Percentiles rank a stretch among this genome's conserved stretches.
Conservation (phyloP, 2,888 invertebrate species). For the Idaea dimidiata region DNA sequence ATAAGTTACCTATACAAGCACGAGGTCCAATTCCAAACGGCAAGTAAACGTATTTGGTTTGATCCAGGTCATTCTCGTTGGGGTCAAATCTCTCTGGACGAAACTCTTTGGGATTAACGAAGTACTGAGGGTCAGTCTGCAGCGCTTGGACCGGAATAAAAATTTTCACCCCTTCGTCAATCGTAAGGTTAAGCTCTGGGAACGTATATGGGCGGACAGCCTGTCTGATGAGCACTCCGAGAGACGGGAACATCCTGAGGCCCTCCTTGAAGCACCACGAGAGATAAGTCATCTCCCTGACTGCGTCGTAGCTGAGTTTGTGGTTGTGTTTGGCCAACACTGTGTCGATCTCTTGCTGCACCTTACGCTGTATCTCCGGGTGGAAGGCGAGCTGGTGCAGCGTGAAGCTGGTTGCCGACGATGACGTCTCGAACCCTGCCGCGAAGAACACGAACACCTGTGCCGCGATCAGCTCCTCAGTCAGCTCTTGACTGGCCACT, state of each 20-base stretch:
- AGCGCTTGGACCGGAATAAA: constrained; percentile 45
- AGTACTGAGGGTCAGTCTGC: constrained; percentile 49
- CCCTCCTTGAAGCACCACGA: constrained; percentile 48
- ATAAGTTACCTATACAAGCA: constrained; percentile 48
- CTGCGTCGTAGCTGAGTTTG: constrained; percentile 45
- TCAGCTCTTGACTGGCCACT: constrained; percentile 34
- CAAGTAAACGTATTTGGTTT: constrained; percentile 41
- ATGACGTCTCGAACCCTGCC: constrained; percentile 53
- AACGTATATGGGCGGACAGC: constrained; percentile 43
- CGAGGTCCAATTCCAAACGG: constrained; percentile 53
- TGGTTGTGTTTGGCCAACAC: constrained; percentile 38
- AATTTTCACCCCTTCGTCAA: constrained; percentile 44
- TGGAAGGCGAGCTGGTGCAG: constrained; percentile 49
- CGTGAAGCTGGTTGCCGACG: constrained; percentile 48
- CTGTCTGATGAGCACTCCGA: constrained; percentile 44
- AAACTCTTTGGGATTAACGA: constrained; percentile 46
- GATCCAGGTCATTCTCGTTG: constrained; percentile 25
- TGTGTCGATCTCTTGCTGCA: constrained; percentile 47
- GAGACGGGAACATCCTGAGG: constrained; percentile 51
- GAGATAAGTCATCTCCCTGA: constrained; percentile 48
- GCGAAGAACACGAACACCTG: constrained; percentile 51
- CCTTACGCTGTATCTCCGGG: constrained; percentile 44
- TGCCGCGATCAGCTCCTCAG: constrained; percentile 40
- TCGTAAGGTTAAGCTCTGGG: constrained; percentile 37
- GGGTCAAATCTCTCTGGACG: constrained; percentile 47